A percentile compares a stretch with the other conserved stretches of the same genome.
Evolutionary conservation across 2,888 invertebrate genomes (phyloP).

Genomic region (Ophonus ardosiacus): DNA sequence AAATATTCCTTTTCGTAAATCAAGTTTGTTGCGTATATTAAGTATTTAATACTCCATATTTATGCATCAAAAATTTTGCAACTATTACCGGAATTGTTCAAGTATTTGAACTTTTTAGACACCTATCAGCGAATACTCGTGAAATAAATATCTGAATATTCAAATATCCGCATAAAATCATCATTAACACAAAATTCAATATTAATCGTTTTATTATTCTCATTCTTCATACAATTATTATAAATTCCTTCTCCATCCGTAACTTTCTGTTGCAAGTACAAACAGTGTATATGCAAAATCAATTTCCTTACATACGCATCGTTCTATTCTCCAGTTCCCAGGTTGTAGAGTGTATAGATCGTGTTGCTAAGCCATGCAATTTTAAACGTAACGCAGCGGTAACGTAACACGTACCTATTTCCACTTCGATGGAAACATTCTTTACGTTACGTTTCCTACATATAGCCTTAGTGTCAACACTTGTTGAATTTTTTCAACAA

Average conservation of each 20-base stretch:
- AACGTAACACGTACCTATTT: slow-evolving; percentile 52
- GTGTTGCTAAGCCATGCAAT: slow-evolving; percentile 37
- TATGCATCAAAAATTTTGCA: too few relatives aligned
- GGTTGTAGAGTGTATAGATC: background rate
- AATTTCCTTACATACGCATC: slow-evolving; percentile 38
- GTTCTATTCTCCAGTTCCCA: background rate
- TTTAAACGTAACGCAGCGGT: slow-evolving; percentile 47
- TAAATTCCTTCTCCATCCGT: background rate
- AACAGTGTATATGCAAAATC: slow-evolving; percentile 13
- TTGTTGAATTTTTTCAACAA: slow-evolving; percentile 40
- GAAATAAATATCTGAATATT: too few relatives aligned
- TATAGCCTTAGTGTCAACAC: slow-evolving; percentile 30
- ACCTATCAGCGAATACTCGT: too few relatives aligned
- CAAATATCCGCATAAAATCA: too few relatives aligned
- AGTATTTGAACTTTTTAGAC: too few relatives aligned
- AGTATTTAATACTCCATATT: too few relatives aligned
- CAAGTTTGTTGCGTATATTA: too few relatives aligned
- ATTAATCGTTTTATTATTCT: too few relatives aligned
- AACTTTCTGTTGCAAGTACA: background rate
- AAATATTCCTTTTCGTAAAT: too few relatives aligned
- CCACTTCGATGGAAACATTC: slow-evolving; percentile 46
- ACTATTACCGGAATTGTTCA: too few relatives aligned
- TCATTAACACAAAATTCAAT: too few relatives aligned
- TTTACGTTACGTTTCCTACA: slow-evolving; percentile 13
- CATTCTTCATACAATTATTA: background rate